These are phyloP conservation scores for Palythoa grandis DNA, from an alignment of 92 coral and sea anemone species.

Conservation along the genomic window DNA sequence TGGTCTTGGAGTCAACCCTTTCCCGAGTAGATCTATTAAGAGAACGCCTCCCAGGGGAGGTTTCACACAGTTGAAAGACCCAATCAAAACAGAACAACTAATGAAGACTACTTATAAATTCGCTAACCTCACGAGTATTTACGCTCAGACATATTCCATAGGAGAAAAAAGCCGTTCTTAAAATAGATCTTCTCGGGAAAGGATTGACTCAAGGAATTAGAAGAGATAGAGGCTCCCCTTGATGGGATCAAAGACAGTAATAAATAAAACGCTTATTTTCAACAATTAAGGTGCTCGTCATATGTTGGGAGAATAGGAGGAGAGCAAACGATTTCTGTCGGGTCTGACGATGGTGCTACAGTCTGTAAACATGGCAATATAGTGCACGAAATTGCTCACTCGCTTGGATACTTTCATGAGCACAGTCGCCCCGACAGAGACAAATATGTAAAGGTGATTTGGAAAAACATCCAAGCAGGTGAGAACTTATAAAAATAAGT, in stretches of 20 bases:
- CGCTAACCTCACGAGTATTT: background rate
- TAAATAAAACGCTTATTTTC: background rate
- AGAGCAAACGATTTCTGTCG: constrained; percentile 84
- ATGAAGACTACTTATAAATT: too few species aligned
- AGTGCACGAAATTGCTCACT: constrained; percentile 92
- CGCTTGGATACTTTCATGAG: constrained; percentile 93
- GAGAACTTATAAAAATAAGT: background rate
- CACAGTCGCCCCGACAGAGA: constrained; percentile 98
- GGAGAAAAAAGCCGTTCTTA: too few species aligned
- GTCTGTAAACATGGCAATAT: constrained; percentile 93
- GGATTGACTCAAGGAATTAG: too few species aligned
- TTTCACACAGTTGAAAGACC: too few species aligned
- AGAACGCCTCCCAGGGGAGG: too few species aligned
- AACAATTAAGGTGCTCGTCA: constrained; percentile 79
- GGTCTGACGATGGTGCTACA: constrained; percentile 55
- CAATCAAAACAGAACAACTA: too few species aligned
- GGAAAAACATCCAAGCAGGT: constrained; percentile 79
- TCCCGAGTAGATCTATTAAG: too few species aligned
- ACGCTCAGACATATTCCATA: too few species aligned
- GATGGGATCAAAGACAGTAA: too few species aligned
- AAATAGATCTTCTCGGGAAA: too few species aligned
- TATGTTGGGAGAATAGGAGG: constrained; percentile 93
- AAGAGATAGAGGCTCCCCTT: too few species aligned
- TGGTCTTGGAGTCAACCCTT: too few species aligned
- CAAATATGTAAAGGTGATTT: constrained; percentile 63